Conservation (phyloP, 2,888 invertebrate genomes). For the Cheilosia vernalis region DNA sequence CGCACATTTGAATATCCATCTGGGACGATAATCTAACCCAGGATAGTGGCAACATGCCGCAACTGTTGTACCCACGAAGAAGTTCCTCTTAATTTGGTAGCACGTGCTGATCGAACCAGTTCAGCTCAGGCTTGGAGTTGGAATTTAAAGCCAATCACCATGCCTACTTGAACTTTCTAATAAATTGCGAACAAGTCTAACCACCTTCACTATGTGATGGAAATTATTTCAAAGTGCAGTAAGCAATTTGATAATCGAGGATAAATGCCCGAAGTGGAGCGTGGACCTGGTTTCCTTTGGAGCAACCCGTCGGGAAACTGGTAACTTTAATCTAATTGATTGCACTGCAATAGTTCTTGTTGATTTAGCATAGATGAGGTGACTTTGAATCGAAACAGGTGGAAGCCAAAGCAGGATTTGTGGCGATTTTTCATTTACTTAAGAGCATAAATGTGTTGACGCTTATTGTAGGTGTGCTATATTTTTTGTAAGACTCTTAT, state of each 20-base stretch:
- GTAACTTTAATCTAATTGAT: constrained; percentile 30
- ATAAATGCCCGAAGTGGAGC: constrained; percentile 59
- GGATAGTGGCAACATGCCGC: constrained; percentile 27
- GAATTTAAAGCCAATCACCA: constrained; percentile 12
- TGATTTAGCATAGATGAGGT: no score
- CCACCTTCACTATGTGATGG: constrained; percentile 63
- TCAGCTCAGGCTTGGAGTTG: not conserved
- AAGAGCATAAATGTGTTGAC: no score
- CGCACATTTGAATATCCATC: constrained; percentile 30
- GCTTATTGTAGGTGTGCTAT: no score
- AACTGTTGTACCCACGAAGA: constrained; percentile 5
- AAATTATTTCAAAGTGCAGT: constrained; percentile 48
- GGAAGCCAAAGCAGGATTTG: no score
- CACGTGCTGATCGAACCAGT: constrained; percentile 48
- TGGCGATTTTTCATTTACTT: no score
- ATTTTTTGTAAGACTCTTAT: no score
- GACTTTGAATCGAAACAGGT: no score
- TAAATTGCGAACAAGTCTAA: constrained; percentile 48
- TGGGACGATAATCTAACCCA: constrained; percentile 42
- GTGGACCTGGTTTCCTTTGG: constrained; percentile 55
- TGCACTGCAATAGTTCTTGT: not conserved
- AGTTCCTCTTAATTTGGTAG: constrained; percentile 27
- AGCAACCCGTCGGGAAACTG: not conserved
- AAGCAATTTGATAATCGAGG: constrained; percentile 66
- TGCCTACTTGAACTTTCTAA: constrained; percentile 57